Evolutionary conservation across 1,140 invertebrate genomes (phyloP).

Genomic region (Eufriesea mexicana): DNA sequence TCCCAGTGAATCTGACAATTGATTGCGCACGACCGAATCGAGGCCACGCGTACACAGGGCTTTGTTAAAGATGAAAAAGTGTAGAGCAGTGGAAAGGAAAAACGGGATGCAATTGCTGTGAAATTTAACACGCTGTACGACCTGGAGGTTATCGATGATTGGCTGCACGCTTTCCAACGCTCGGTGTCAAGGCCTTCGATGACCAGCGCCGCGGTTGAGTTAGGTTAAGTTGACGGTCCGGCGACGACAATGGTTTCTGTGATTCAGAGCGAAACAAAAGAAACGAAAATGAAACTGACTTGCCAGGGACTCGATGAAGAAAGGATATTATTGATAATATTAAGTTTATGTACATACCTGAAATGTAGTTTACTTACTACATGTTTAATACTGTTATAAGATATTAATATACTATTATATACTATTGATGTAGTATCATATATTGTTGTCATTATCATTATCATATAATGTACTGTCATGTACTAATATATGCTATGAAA

Average conservation of each 20-base stretch:
- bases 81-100: not conserved
- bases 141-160: not conserved
- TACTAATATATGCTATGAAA: no score
- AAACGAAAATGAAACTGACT: not conserved
- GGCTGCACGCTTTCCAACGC: not conserved
- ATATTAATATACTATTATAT: no score
- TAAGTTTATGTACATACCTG: no score
- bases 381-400: no score
- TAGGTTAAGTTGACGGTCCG: not conserved
- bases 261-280: not conserved
- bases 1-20: conserved; percentile 34
- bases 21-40: conserved; percentile 17
- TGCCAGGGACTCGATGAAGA: not conserved
- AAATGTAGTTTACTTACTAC: no score
- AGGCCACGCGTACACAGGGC: not conserved
- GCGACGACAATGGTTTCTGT: no score
- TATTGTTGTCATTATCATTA: no score
- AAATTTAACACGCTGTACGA: not conserved
- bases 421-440: no score
- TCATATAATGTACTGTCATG: no score
- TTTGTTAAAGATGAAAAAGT: not conserved
- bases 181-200: not conserved
- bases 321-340: not conserved
- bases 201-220: no score
- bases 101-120: not conserved